Base-by-base conservation (phyloP, 2,888 invertebrate genomes). In the Pogonocherus hispidulus region DNA sequence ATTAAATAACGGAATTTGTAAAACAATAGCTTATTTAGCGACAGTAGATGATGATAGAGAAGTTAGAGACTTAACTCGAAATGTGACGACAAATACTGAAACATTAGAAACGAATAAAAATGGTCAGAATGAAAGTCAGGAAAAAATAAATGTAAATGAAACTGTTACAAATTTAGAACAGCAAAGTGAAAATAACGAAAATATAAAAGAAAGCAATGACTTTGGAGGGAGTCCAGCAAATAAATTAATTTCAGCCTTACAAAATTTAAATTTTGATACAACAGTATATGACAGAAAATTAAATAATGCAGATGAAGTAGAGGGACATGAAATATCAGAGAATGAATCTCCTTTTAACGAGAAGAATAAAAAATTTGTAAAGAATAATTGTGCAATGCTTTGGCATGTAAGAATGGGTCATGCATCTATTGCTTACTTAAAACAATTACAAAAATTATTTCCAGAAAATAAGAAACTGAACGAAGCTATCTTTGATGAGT, bases 61-160 rank as follows among this genome's bases (percentile, higher is more conserved):
- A 8, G 80, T 20, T 19, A 47, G 19, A 16, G 14, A 47, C 20
- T 19, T 19, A 47, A 47, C 47, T 6, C 18, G 47, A 47, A 47
- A 8, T 20, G 20, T 47, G 20, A 47, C 47, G 8, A 11, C 20
- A 47, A 47, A 47, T 27, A 5, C 27, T 11, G 20, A 47, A 47
- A 47, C 20, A 19, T 47, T 18, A 19, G 47, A 47, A 20, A 47
- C 18, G 9, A 18, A 47, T 47, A 19, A 19, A 47, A 19, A 18
- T 47, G 47, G 20, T 20, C 16, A 47, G 20, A 6, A 47, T 19
- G 20, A 47, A 3, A 18, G 47, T 19, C 19, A 47, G 18, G 47
- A 47, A 19, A 47, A 47, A 1, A 47, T 19, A 19, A 9, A 19
- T 47, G 20, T 18, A 11, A 9, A 16, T 46, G 47, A 19, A 47